Evolutionary conservation across 2,888 invertebrate genomes (phyloP).

Genomic region (Ennomos fuscantarius): DNA sequence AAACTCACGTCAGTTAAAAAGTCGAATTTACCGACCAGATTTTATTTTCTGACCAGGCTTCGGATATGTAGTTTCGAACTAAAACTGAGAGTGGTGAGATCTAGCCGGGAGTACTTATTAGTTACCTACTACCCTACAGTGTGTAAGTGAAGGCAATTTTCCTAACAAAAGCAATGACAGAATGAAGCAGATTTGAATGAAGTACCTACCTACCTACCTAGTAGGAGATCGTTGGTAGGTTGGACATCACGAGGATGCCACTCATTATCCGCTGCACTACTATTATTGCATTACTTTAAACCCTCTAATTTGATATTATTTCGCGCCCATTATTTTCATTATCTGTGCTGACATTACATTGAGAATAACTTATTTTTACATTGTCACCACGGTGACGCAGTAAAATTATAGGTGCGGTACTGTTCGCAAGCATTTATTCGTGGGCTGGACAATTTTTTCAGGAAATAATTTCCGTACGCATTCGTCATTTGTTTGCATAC

Average conservation of each 20-base stretch:
- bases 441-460: slow-evolving; percentile 56
- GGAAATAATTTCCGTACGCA: slow-evolving; percentile 60
- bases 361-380: slow-evolving; percentile 75
- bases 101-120: slow-evolving; percentile 6
- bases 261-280: slow-evolving; percentile 63
- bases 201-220: not conserved
- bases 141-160: slow-evolving; percentile 39
- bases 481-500: slow-evolving; percentile 48
- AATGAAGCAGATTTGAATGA: slow-evolving; percentile 26
- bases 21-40: no score
- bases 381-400: slow-evolving; percentile 71
- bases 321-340: slow-evolving; percentile 81
- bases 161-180: slow-evolving; percentile 50
- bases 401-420: slow-evolving; percentile 76
- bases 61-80: no score
- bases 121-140: slow-evolving; percentile 9
- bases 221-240: slow-evolving; percentile 37
- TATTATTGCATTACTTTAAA: slow-evolving; percentile 79
- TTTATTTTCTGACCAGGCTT: no score
- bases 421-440: slow-evolving; percentile 45
- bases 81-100: no score
- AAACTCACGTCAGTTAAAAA: no score
- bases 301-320: slow-evolving; percentile 82
- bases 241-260: slow-evolving; percentile 63
- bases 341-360: slow-evolving; percentile 73